A percentile compares a stretch with the other conserved stretches of the same genome.
Conservation (phyloP, 2,113 vertebrate genomes). For the Cyphomyrus plagiostoma region DNA sequence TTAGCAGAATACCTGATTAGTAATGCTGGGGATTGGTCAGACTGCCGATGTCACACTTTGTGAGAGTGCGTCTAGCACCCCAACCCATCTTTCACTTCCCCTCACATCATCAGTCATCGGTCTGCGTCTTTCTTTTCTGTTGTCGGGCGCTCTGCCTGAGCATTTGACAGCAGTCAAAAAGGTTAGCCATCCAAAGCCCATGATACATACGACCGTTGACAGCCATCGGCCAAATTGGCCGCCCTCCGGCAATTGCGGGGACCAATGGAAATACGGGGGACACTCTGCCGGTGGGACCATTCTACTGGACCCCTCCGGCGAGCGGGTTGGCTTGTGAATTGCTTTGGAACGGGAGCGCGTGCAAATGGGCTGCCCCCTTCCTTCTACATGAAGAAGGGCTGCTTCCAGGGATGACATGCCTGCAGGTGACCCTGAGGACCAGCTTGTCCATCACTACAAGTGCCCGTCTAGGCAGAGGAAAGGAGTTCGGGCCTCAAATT, state of each 20-base stretch:
- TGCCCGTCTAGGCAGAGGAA: not conserved
- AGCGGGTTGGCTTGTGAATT: slow-evolving; percentile 37
- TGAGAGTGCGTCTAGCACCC: not conserved
- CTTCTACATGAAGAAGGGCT: slow-evolving; percentile 18
- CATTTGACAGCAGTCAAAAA: slow-evolving; percentile 31
- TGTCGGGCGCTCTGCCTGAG: slow-evolving; percentile 2
- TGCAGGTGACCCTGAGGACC: slow-evolving; percentile 1
- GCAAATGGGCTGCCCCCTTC: slow-evolving; percentile 20
- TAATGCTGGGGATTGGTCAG: not conserved
- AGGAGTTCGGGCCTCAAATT: not conserved
- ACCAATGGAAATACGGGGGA: slow-evolving; percentile 43
- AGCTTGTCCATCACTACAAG: not conserved
- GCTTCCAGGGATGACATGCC: slow-evolving; percentile 12
- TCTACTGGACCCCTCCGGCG: slow-evolving; percentile 41
- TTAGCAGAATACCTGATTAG: not conserved
- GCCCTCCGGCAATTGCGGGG: slow-evolving; percentile 45
- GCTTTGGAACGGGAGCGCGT: slow-evolving; percentile 37
- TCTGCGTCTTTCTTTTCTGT: not conserved
- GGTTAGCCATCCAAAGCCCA: slow-evolving; percentile 36
- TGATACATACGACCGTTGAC: slow-evolving; percentile 43
- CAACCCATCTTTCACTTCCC: not conserved
- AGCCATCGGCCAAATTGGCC: slow-evolving; percentile 46
- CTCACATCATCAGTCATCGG: not conserved
- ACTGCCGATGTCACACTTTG: not conserved
- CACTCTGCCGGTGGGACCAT: slow-evolving; percentile 37